Evolutionary conservation across 2,888 invertebrate genomes (phyloP).

Genomic region (Bombyx huttoni): DNA sequence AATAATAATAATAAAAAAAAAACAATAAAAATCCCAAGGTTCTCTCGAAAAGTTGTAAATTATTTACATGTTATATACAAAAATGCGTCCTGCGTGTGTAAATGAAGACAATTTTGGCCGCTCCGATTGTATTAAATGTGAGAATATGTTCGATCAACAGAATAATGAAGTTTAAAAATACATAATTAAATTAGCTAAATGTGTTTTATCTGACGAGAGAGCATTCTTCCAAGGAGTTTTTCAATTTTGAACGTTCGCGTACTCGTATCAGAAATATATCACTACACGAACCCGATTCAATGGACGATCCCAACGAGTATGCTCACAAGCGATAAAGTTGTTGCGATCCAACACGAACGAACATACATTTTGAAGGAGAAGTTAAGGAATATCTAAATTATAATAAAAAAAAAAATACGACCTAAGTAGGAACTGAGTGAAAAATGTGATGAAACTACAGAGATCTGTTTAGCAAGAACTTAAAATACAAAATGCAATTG

Average conservation of each 20-base stretch:
- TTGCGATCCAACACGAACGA: no score
- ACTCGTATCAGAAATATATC: no score
- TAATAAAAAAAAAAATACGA: constrained; percentile 46
- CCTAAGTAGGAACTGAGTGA: constrained; percentile 71
- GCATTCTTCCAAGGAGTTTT: constrained; percentile 35
- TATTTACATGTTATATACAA: constrained; percentile 65
- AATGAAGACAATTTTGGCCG: constrained; percentile 55
- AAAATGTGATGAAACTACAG: constrained; percentile 50
- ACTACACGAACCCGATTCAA: no score
- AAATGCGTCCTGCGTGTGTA: constrained; percentile 37
- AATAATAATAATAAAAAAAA: constrained; percentile 18
- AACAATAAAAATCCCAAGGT: constrained; percentile 36
- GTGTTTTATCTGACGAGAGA: constrained; percentile 31
- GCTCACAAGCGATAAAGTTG: no score
- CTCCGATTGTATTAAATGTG: constrained; percentile 34
- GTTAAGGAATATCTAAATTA: constrained; percentile 24
- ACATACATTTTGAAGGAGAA: background rate
- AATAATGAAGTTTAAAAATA: constrained; percentile 9
- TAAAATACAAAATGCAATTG: constrained; percentile 60
- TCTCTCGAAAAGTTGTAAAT: constrained; percentile 41
- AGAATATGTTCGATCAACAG: constrained; percentile 42
- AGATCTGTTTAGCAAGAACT: constrained; percentile 47
- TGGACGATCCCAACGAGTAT: no score
- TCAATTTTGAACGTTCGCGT: no score
- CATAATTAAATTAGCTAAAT: no score